phyloP scores from a whole-genome alignment of 2,113 vertebrate genomes.

The Oncorhynchus clarkii region DNA sequence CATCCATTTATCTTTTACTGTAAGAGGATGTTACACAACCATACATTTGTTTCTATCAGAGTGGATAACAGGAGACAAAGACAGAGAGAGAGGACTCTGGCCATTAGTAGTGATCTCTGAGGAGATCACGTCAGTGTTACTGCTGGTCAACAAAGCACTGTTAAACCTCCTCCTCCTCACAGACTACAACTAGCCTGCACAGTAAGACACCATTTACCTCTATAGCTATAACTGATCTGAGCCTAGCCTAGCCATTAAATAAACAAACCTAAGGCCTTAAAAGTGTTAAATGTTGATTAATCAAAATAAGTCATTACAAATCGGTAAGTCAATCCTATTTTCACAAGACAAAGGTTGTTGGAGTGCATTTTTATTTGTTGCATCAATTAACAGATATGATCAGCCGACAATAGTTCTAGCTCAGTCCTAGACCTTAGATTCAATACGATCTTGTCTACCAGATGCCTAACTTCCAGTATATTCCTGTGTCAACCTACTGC shows the following conservation, averaged over 20 bases:
- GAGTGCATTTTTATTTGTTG: too few relatives aligned
- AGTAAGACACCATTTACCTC: not conserved
- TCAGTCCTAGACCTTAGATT: too few relatives aligned
- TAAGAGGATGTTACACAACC: not conserved
- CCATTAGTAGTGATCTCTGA: not conserved
- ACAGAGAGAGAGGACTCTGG: not conserved
- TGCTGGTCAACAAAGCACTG: not conserved
- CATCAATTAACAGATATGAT: too few relatives aligned
- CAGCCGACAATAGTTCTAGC: too few relatives aligned
- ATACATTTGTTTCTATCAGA: not conserved
- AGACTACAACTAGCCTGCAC: not conserved
- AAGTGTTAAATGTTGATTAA: not conserved
- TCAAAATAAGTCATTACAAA: too few relatives aligned
- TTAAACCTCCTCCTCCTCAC: not conserved
- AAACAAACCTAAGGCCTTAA: not conserved
- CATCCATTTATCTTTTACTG: not conserved
- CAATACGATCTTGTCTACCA: too few relatives aligned
- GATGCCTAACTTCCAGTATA: too few relatives aligned
- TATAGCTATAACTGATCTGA: too few relatives aligned
- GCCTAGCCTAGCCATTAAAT: not conserved
- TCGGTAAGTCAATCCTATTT: too few relatives aligned
- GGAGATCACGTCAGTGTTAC: not conserved
- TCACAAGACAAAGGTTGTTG: too few relatives aligned
- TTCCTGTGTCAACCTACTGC: not conserved
- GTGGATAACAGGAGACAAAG: not conserved